phyloP scores from a whole-genome alignment of 2,113 vertebrate genomes.

The Halcyon senegalensis region DNA sequence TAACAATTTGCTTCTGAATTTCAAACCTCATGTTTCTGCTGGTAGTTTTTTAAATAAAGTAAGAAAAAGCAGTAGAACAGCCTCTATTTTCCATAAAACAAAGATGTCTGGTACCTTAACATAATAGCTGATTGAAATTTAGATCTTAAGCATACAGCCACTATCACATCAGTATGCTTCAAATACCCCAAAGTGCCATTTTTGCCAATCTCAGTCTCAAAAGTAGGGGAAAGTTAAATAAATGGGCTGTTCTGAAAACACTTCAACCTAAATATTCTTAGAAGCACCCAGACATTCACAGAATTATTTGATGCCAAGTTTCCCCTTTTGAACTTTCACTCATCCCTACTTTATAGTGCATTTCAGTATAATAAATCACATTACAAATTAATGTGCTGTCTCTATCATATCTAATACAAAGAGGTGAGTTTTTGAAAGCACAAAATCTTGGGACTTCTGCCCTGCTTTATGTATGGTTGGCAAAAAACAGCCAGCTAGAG shows the following conservation, averaged over 20 bases:
- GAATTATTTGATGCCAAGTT: background rate
- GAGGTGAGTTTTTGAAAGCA: background rate
- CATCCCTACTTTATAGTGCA: background rate
- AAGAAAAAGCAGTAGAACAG: background rate
- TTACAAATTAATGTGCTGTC: background rate
- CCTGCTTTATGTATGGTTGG: rapidly evolving
- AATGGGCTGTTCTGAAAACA: background rate
- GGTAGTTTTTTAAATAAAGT: background rate
- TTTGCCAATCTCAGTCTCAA: background rate
- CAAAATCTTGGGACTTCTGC: background rate
- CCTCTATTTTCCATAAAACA: background rate
- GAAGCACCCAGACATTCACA: background rate
- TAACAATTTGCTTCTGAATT: background rate
- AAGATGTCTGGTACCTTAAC: background rate
- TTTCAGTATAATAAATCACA: background rate
- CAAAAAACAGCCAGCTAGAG: background rate
- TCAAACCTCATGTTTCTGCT: background rate
- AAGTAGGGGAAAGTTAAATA: background rate
- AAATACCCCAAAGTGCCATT: background rate
- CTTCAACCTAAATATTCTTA: background rate
- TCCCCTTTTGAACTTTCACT: constrained; percentile 6
- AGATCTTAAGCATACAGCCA: background rate
- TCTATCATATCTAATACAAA: background rate
- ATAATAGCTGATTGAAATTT: background rate
- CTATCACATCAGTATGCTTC: background rate